A percentile compares a stretch with the other conserved stretches of the same genome.
Conservation (phyloP, 1,140 invertebrate species). For the Babylonia areolata region DNA sequence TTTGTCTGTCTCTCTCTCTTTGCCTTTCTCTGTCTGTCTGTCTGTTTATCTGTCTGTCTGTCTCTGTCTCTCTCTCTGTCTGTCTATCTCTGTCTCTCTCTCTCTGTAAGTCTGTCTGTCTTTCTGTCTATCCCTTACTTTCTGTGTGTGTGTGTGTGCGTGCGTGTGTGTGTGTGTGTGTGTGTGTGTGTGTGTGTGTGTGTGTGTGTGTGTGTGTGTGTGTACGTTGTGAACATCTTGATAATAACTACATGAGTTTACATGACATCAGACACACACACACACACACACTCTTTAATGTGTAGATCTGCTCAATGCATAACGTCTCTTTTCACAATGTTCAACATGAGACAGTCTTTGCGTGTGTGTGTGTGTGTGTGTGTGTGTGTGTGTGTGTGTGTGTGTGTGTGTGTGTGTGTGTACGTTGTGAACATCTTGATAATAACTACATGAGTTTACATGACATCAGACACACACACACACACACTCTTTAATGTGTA, state of each 20-base stretch:
- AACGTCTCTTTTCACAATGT: background rate
- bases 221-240: too few species aligned
- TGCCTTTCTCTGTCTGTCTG: too few species aligned
- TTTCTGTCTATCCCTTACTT: too few species aligned
- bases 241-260: background rate
- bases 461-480: too few species aligned
- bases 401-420: background rate
- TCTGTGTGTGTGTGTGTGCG: constrained; percentile 21
- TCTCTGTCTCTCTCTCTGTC: background rate
- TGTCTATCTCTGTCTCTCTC: too few species aligned
- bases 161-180: constrained; percentile 18
- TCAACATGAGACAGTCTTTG: background rate
- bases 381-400: background rate
- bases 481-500: background rate
- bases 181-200: background rate
- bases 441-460: background rate
- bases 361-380: background rate
- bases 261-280: too few species aligned
- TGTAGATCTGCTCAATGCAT: background rate
- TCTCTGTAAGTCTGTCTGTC: too few species aligned
- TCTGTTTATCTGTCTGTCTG: too few species aligned
- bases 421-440: too few species aligned
- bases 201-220: background rate
- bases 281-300: background rate
- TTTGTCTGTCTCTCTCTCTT: background rate